Conservation (phyloP, 1,140 invertebrate species). For the Phortica variegata region DNA sequence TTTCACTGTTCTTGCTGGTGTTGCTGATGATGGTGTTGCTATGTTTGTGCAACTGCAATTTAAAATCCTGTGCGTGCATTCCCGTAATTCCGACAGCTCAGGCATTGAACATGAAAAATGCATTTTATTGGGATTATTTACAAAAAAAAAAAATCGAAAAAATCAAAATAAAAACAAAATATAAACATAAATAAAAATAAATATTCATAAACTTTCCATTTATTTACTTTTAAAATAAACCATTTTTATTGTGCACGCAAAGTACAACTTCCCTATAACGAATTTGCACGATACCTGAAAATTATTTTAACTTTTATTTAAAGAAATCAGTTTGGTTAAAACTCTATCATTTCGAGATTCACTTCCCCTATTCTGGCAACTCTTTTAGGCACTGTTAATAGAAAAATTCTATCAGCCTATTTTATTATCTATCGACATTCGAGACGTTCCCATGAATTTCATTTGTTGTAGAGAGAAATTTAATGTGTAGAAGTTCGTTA, state of each 20-base stretch:
- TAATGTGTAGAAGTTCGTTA: too few relatives aligned
- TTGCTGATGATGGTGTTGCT: constrained; percentile 15
- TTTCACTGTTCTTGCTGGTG: constrained; percentile 19
- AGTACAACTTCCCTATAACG: neutral
- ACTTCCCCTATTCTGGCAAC: too few relatives aligned
- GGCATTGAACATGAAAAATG: constrained; percentile 54
- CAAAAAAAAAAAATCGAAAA: too few relatives aligned
- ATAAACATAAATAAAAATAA: constrained; percentile 23
- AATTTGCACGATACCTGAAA: neutral
- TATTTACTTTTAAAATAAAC: neutral
- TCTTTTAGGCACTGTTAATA: too few relatives aligned
- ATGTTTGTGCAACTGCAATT: constrained; percentile 53
- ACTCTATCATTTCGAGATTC: too few relatives aligned
- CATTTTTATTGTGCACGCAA: neutral
- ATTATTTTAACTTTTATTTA: neutral
- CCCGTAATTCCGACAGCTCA: constrained; percentile 50
- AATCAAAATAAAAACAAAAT: too few relatives aligned
- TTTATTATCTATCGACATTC: too few relatives aligned
- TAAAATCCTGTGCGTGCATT: constrained; percentile 53
- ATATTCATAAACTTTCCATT: neutral
- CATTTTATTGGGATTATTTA: constrained; percentile 54
- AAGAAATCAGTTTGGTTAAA: too few relatives aligned
- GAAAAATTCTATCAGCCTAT: too few relatives aligned
- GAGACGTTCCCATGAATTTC: too few relatives aligned
- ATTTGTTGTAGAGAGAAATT: too few relatives aligned